Evolutionary conservation across 2,113 vertebrate species (phyloP).

Genomic region (Sialia sialis): DNA sequence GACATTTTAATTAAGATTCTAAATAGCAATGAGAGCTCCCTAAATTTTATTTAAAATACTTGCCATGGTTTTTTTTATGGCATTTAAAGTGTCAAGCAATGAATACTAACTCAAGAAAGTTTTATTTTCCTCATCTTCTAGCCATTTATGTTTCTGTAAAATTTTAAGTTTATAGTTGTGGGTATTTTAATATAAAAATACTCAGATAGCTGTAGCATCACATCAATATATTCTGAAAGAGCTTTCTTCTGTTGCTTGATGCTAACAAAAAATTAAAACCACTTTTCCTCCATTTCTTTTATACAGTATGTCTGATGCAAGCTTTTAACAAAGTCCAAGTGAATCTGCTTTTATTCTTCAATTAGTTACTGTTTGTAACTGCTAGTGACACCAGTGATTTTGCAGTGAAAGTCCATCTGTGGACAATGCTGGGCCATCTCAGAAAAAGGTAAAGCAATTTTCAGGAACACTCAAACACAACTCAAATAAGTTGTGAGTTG

Average conservation of each 20-base stretch:
- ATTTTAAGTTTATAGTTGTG: neutral
- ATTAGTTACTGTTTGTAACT: neutral
- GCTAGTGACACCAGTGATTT: neutral
- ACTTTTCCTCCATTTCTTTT: neutral
- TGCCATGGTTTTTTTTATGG: neutral
- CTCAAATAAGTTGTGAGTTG: neutral
- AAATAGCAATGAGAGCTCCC: neutral
- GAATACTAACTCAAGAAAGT: neutral
- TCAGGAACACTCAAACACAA: neutral
- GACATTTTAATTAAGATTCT: neutral
- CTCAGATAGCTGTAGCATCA: neutral
- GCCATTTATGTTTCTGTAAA: neutral
- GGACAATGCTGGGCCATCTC: neutral
- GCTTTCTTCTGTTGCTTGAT: neutral
- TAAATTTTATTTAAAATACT: neutral
- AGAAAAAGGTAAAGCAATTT: neutral
- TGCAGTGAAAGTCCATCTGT: neutral
- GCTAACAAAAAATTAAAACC: neutral
- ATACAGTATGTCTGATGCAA: neutral
- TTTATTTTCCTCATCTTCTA: neutral
- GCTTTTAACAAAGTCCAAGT: neutral
- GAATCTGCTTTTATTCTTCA: neutral
- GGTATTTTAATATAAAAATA: neutral
- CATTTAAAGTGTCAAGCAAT: neutral
- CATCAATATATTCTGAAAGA: neutral